Conservation (phyloP, 2,797 vertebrate species). For the Pangasius sanitwongsei region DNA sequence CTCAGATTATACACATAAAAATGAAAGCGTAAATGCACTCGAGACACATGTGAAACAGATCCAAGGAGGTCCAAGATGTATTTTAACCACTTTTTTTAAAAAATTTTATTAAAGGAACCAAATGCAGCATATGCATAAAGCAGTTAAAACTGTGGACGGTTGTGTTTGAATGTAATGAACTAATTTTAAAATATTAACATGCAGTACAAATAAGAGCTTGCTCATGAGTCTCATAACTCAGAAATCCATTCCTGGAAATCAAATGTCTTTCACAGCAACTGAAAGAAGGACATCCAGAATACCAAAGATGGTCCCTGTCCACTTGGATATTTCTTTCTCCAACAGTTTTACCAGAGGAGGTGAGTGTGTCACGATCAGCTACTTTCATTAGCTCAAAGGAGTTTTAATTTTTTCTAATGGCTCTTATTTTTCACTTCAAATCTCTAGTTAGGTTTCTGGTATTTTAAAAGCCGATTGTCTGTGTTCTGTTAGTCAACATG, state of each 20-base stretch:
- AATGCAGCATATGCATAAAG: background rate
- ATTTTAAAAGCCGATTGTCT: background rate
- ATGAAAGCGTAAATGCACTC: background rate
- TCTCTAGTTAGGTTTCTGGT: background rate
- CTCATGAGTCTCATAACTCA: background rate
- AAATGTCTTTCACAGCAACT: conserved; percentile 79
- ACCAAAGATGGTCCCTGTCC: conserved; percentile 93
- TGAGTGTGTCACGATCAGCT: conserved; percentile 72
- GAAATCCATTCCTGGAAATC: background rate
- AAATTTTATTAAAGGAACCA: background rate
- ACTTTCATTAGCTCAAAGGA: conserved; percentile 6
- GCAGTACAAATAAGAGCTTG: background rate
- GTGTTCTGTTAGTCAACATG: conserved; percentile 25
- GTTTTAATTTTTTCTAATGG: background rate
- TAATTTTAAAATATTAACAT: background rate
- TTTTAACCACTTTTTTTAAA: background rate
- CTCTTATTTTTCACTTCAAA: conserved; percentile 16
- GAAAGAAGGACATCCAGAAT: conserved; percentile 91
- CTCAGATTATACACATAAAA: background rate
- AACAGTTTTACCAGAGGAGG: conserved; percentile 97
- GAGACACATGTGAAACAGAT: background rate
- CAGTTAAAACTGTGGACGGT: background rate
- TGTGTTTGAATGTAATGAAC: background rate
- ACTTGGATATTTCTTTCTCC: conserved; percentile 93
- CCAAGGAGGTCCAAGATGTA: background rate